These are phyloP conservation scores for Percopsis omiscomaycus DNA, from an alignment of 2,797 vertebrate species.

Conservation along the genomic window DNA sequence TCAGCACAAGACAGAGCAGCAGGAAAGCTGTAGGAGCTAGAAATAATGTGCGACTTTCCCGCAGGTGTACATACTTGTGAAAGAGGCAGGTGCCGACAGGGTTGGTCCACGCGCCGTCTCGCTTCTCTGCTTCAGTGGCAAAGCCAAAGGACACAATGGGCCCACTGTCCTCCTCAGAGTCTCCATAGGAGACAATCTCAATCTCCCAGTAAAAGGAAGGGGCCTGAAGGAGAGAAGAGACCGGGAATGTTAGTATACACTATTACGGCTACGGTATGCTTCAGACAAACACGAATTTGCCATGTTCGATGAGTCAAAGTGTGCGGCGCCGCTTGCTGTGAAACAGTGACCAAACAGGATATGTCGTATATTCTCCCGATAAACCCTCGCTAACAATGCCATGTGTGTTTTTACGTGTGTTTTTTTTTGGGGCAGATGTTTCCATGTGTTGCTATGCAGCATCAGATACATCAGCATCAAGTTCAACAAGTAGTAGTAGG, in stretches of 20 bases:
- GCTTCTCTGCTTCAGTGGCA: constrained; percentile 95
- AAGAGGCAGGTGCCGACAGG: constrained; percentile 99
- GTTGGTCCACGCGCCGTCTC: constrained; percentile 98
- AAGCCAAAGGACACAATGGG: constrained; percentile 98
- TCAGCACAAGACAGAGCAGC: constrained; percentile 42
- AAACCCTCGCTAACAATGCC: too few relatives aligned
- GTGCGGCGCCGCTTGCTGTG: too few relatives aligned
- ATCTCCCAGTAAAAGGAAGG: constrained; percentile 99
- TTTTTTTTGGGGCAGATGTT: too few relatives aligned
- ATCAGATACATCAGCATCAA: not conserved
- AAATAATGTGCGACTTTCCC: not conserved
- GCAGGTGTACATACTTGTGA: constrained; percentile 88
- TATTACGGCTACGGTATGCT: too few relatives aligned
- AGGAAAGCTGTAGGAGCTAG: constrained; percentile 12
- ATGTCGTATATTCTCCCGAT: too few relatives aligned
- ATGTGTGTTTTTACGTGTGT: too few relatives aligned
- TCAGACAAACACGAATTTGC: too few relatives aligned
- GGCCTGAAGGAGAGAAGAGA: constrained; percentile 75
- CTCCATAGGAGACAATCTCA: constrained; percentile 97
- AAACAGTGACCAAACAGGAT: too few relatives aligned
- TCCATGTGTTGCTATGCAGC: not conserved
- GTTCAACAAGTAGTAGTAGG: too few relatives aligned
- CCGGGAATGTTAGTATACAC: not conserved
- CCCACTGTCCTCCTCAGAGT: constrained; percentile 96
- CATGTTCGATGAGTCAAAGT: too few relatives aligned